These are phyloP conservation scores for Coptodon bakossiorum DNA, from an alignment of 2,113 vertebrate species.

Conservation along the genomic window DNA sequence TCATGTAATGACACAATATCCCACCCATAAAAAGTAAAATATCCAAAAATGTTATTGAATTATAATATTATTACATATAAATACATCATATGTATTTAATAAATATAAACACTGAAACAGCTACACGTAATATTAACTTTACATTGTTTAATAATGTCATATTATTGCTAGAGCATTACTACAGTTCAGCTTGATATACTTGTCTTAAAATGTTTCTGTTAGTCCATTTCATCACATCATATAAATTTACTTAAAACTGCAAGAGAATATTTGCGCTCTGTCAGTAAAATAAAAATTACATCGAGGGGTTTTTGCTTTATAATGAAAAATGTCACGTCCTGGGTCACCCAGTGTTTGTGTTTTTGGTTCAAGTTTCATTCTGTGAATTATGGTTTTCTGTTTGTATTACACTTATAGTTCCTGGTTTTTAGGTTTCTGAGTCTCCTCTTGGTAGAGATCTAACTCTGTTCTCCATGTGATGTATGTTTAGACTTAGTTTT, in stretches of 20 bases:
- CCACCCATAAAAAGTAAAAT: background rate
- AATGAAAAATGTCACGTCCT: rapidly evolving
- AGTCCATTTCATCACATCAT: background rate
- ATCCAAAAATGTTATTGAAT: background rate
- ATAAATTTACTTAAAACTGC: background rate
- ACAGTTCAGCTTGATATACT: background rate
- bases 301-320: background rate
- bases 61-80: background rate
- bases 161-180: background rate
- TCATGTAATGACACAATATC: background rate
- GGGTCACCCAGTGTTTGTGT: rapidly evolving
- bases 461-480: background rate
- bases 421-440: background rate
- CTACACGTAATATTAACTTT: background rate
- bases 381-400: background rate
- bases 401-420: background rate
- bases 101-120: background rate
- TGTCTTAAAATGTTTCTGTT: background rate
- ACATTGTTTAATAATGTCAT: background rate
- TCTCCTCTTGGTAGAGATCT: background rate
- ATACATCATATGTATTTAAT: background rate
- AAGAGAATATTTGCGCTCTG: background rate
- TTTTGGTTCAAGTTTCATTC: background rate
- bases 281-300: background rate
- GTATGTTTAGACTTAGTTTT: background rate